These are phyloP conservation scores for Coregonus suidteri DNA, from an alignment of 2,797 vertebrate species.

Conservation along the genomic window DNA sequence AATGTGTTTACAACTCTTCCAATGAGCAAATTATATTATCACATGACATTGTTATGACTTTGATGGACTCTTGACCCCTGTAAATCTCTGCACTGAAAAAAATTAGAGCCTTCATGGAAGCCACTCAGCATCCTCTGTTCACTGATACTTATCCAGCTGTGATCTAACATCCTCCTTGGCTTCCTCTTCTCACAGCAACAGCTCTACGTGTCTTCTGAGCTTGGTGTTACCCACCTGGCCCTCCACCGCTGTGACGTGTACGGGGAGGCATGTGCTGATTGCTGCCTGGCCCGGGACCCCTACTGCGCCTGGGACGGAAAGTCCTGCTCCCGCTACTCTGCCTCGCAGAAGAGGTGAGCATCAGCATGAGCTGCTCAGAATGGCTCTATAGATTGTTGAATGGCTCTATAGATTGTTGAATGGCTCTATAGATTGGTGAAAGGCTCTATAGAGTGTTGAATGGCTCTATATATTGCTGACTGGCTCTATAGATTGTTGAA, in stretches of 20 bases:
- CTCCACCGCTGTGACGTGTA: conserved; percentile 94
- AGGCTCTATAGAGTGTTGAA: not conserved
- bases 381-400: not conserved
- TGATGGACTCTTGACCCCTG: not conserved
- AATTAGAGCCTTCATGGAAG: not conserved
- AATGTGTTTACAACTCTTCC: conserved; percentile 27
- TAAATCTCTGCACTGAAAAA: not conserved
- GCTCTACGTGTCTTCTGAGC: conserved; percentile 87
- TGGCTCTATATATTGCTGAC: not conserved
- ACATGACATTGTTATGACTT: conserved; percentile 26
- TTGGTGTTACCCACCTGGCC: conserved; percentile 91
- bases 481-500: conserved; percentile 11
- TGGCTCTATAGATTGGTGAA: too few species aligned
- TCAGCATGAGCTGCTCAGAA: conserved; percentile 33
- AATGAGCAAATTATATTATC: conserved; percentile 4
- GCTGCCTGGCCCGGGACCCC: conserved; percentile 94
- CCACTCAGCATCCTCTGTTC: not conserved
- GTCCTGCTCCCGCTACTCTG: conserved; percentile 92
- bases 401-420: not conserved
- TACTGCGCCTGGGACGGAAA: conserved; percentile 98
- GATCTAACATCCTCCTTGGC: not conserved
- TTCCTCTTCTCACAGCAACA: conserved; percentile 85
- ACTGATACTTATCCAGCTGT: not conserved
- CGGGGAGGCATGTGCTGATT: conserved; percentile 93
- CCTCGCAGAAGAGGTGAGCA: conserved; percentile 92